Percentiles rank a stretch among this genome's conserved stretches.
Evolutionary conservation across 1,140 invertebrate species (phyloP).

Genomic region (Manduca sexta): DNA sequence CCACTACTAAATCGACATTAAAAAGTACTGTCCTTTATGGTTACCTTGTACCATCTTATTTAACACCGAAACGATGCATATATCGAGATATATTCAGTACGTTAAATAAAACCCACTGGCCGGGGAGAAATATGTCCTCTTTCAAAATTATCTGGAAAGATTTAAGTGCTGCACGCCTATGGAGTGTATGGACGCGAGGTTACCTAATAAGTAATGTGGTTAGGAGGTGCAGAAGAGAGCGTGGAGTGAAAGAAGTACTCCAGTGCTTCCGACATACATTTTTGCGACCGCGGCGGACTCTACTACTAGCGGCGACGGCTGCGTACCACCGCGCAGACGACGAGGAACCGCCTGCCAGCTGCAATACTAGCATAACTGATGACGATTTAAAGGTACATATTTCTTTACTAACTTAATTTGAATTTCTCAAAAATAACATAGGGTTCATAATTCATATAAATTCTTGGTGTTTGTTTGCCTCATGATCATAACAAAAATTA

Average conservation of each 20-base stretch:
- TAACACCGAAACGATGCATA: constrained; percentile 16
- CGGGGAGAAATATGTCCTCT: constrained; percentile 16
- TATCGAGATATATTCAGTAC: not conserved
- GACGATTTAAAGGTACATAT: constrained; percentile 48
- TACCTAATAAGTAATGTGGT: constrained; percentile 42
- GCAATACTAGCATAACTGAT: constrained; percentile 53
- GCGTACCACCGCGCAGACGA: constrained; percentile 41
- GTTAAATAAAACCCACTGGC: not conserved
- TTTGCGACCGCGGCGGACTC: constrained; percentile 41
- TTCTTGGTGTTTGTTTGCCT: not conserved
- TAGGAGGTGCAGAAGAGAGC: constrained; percentile 40
- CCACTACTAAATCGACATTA: constrained; percentile 14
- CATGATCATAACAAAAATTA: too few species aligned
- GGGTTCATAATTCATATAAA: not conserved
- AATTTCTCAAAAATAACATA: too few species aligned
- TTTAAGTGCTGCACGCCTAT: constrained; percentile 37
- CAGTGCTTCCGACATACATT: constrained; percentile 47
- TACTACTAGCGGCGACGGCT: constrained; percentile 54
- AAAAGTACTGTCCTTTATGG: constrained; percentile 17
- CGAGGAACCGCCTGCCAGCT: constrained; percentile 19
- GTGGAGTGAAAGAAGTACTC: constrained; percentile 44
- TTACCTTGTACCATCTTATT: constrained; percentile 12
- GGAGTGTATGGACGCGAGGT: constrained; percentile 48
- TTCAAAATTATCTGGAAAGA: constrained; percentile 34
- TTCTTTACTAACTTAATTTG: not conserved